A percentile compares a stretch with the other conserved stretches of the same genome.
These are phyloP conservation scores for Agonopterix heracliana DNA, from an alignment of 2,888 invertebrate species.

Conservation along the genomic window DNA sequence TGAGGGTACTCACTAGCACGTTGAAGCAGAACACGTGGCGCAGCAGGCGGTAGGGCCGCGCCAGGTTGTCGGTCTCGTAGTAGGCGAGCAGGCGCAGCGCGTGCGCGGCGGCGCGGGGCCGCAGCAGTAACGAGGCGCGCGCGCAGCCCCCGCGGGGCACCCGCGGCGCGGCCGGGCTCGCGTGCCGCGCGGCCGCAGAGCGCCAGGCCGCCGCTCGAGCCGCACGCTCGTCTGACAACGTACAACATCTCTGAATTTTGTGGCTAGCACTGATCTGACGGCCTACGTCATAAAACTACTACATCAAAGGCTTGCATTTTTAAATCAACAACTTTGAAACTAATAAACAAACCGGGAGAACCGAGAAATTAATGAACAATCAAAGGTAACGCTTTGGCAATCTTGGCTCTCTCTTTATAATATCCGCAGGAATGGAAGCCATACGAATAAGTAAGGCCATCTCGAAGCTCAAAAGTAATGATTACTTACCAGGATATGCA, in stretches of 20 bases:
- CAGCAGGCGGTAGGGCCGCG: conserved; percentile 40
- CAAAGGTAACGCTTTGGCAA: too few species aligned
- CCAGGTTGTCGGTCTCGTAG: conserved; percentile 47
- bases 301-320: too few species aligned
- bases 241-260: too few species aligned
- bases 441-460: too few species aligned
- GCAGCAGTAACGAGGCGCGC: conserved; percentile 39
- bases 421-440: too few species aligned
- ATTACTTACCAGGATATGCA: conserved; percentile 50
- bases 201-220: conserved; percentile 42
- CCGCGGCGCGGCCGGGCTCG: conserved; percentile 17
- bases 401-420: too few species aligned
- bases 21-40: conserved; percentile 52
- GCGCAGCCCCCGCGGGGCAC: conserved; percentile 22
- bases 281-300: too few species aligned
- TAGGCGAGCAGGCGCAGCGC: conserved; percentile 48
- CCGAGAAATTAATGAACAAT: too few species aligned
- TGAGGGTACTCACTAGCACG: conserved; percentile 27
- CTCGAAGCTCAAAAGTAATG: too few species aligned
- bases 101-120: conserved; percentile 35
- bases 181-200: conserved; percentile 32
- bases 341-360: too few species aligned
- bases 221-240: conserved; percentile 53
- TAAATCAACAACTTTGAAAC: too few species aligned
- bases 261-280: too few species aligned